These are phyloP conservation scores for Lasioglossum zephyrum DNA, from an alignment of 2,888 invertebrate genomes.

Conservation along the genomic window DNA sequence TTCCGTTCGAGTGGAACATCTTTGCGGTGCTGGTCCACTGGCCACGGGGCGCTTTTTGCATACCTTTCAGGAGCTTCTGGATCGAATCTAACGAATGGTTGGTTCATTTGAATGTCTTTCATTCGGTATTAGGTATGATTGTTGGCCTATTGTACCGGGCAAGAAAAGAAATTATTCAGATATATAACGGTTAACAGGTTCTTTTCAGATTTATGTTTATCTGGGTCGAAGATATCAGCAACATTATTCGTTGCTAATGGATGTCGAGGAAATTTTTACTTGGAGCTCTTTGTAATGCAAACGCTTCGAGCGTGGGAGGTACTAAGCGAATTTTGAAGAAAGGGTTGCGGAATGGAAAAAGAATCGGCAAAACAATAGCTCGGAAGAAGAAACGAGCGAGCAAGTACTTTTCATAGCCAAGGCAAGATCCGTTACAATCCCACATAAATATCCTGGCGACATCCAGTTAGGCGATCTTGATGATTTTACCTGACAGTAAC, in stretches of 20 bases:
- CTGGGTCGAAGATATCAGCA: neutral
- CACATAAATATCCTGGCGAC: neutral
- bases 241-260: neutral
- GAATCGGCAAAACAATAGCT: neutral
- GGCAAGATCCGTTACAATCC: neutral
- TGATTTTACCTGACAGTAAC: conserved; percentile 3
- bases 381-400: neutral
- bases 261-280: neutral
- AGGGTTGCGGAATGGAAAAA: neutral
- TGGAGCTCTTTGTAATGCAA: neutral
- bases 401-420: neutral
- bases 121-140: neutral
- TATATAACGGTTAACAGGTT: neutral
- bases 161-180: neutral
- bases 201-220: neutral
- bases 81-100: neutral
- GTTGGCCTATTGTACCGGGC: neutral
- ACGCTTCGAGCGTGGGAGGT: neutral
- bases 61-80: neutral
- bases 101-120: conserved; percentile 6
- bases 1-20: conserved; percentile 11
- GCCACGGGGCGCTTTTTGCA: neutral
- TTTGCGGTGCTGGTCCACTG: neutral
- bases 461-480: neutral
- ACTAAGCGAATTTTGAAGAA: neutral